Evolutionary conservation across 2,113 vertebrate genomes (phyloP), one percentile per base, ranked within the genome.

Genomic region (Sciurus niger): DNA sequence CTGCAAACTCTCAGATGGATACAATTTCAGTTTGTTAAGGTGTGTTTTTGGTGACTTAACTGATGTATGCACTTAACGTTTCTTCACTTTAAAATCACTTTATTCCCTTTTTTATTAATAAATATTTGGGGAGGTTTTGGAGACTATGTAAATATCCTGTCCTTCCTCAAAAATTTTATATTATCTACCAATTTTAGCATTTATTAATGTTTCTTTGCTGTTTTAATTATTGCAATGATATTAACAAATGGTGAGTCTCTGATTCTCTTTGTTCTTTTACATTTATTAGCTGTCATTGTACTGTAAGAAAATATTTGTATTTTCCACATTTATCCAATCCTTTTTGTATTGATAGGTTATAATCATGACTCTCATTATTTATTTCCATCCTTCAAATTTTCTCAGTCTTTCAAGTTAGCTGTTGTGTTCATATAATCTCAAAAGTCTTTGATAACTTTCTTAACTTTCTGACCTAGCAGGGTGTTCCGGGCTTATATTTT

Each of bases 371-470:
- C 8, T 46, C 24, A 32, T 68, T 37, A 46, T 85, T 92, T 84
- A 84, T 92, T 94, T 63, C 37, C 2, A 92, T 65, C 63, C 46
- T 80, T 80, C 76, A 72, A 30, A 86, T 43, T 72, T 87, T 40
- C 68, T 53, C 43, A 13, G 4, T 30, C 12, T 46, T 82, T 86
- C 18, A 40, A 22, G 22, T 17, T 34, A 40, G 25, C 55, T 4
- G 76, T 43, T 65, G 25, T 86, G 60, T 73, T 70, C 17, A 11
- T 60, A 58, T 7, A 32, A 70, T 28, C 11, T 85, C 58, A 22
- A 13, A 37, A 37, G 20, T 13, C 70, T 86, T 86, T 58, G 14
- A 74, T 60, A n/a, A 63, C 22, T 24, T 93, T 85, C 55, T 58
- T 90, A 48, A 72, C 65, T 92, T 73, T 73, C 88, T 79, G 70